Conservation (phyloP, 2,113 vertebrate genomes). For the Gila orcuttii region DNA sequence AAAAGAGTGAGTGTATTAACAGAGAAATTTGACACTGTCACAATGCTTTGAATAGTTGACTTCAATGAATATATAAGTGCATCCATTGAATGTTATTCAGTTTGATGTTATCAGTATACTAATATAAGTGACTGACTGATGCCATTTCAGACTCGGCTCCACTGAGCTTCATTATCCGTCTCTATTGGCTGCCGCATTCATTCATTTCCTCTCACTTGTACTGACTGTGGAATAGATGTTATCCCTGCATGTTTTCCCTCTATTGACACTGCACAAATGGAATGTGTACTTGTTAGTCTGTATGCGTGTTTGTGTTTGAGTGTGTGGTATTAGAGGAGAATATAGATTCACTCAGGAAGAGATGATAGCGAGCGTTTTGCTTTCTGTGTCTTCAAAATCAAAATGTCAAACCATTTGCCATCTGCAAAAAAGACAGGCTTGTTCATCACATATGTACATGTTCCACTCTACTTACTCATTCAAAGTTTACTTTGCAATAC, state of each 20-base stretch:
- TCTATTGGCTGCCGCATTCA: constrained; percentile 11
- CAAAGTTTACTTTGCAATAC: too few relatives aligned
- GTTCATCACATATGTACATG: too few relatives aligned
- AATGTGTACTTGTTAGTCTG: constrained; percentile 18
- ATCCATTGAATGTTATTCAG: constrained; percentile 8
- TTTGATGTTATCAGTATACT: constrained; percentile 15
- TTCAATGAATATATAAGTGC: not conserved
- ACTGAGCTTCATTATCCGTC: constrained; percentile 16
- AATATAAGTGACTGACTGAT: constrained; percentile 22
- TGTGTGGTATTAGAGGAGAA: not conserved
- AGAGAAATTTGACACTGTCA: not conserved
- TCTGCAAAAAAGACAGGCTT: too few relatives aligned
- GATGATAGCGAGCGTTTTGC: not conserved
- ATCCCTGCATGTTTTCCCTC: constrained; percentile 29
- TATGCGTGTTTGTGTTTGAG: not conserved
- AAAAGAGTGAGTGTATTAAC: not conserved
- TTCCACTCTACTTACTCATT: too few relatives aligned
- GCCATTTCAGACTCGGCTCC: constrained; percentile 22
- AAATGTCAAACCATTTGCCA: too few relatives aligned
- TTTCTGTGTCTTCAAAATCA: not conserved
- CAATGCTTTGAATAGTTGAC: not conserved
- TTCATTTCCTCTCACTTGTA: constrained; percentile 34
- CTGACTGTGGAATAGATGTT: constrained; percentile 29
- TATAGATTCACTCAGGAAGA: constrained; percentile 13
- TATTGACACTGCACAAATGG: constrained; percentile 12